phyloP scores from a whole-genome alignment of 2,113 vertebrate species.

The Cyanoramphus novaezelandiae region DNA sequence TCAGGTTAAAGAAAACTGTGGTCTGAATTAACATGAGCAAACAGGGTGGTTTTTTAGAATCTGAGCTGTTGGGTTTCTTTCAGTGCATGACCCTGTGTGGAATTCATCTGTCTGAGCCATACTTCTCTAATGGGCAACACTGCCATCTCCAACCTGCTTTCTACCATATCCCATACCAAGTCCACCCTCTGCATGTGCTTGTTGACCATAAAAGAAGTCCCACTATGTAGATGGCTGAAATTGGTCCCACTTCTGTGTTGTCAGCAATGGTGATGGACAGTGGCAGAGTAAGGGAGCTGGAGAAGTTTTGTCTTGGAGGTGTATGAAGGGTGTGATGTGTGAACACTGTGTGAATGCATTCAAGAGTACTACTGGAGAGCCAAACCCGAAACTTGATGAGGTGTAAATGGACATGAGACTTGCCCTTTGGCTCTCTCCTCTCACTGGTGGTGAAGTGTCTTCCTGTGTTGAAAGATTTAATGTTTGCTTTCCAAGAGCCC shows the following conservation, averaged over 20 bases:
- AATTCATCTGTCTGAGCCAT: not conserved
- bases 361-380: not conserved
- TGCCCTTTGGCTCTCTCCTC: not conserved
- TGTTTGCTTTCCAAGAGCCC: not conserved
- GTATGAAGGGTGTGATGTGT: not conserved
- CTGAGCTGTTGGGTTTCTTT: not conserved
- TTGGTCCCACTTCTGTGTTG: not conserved
- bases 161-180: not conserved
- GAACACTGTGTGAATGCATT: not conserved
- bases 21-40: not conserved
- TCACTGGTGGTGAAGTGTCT: not conserved
- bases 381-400: rapidly evolving
- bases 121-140: not conserved
- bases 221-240: not conserved
- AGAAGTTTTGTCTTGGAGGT: not conserved
- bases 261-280: not conserved
- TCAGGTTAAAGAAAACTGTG: not conserved
- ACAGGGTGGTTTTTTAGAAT: not conserved
- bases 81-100: not conserved
- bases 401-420: not conserved
- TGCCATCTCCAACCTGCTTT: not conserved
- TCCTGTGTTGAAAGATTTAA: not conserved
- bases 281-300: not conserved
- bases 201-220: not conserved
- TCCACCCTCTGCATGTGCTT: rapidly evolving